A percentile compares a stretch with the other conserved stretches of the same genome.
phyloP scores from a whole-genome alignment of 2,888 invertebrate genomes.

The Laothoe populi region DNA sequence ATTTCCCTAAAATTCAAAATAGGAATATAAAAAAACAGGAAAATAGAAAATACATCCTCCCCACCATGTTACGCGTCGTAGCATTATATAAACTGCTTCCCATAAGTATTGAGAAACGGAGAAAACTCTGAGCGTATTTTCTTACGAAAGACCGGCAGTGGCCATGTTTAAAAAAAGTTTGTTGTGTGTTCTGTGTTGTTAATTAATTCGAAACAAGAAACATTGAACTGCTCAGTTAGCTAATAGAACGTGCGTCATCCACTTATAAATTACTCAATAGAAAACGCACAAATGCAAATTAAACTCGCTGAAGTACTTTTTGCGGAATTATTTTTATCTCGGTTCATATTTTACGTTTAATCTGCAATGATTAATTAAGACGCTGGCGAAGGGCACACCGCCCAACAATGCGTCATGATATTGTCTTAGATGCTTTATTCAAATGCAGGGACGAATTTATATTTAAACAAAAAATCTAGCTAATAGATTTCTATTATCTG shows the following conservation, averaged over 20 bases:
- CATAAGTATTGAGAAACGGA: neutral
- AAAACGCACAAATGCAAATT: neutral
- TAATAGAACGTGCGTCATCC: too few species aligned
- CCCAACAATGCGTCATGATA: constrained; percentile 67
- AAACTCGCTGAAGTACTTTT: constrained; percentile 17
- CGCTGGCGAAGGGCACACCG: constrained; percentile 60
- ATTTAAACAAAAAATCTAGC: too few species aligned
- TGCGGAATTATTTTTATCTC: constrained; percentile 51
- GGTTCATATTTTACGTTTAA: constrained; percentile 71
- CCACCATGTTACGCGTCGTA: neutral
- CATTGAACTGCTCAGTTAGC: too few species aligned
- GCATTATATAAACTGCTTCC: neutral
- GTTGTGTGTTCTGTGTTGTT: too few species aligned
- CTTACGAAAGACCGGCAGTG: too few species aligned
- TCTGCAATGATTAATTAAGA: constrained; percentile 81
- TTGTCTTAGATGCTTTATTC: constrained; percentile 65
- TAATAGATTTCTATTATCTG: too few species aligned
- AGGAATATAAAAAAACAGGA: neutral
- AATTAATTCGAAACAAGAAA: too few species aligned
- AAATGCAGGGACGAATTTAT: constrained; percentile 56
- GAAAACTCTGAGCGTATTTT: neutral
- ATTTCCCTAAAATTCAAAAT: too few species aligned
- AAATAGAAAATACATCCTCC: neutral
- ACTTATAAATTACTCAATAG: neutral
- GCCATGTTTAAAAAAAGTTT: neutral